Conservation (phyloP, 2,113 vertebrate genomes). For the Capreolus pygargus region DNA sequence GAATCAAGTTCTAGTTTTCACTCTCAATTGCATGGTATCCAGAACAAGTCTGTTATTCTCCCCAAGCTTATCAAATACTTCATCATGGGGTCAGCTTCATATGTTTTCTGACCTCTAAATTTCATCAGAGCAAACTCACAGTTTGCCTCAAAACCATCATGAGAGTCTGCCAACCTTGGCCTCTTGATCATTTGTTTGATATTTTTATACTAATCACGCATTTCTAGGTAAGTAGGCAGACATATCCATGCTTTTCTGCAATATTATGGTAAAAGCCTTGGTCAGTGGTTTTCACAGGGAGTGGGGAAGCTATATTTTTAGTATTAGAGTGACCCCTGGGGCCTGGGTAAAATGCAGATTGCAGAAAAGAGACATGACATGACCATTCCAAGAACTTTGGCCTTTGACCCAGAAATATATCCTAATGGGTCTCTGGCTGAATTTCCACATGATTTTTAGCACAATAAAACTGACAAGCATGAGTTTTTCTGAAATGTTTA, state of each 20-base stretch:
- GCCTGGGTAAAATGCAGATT: slow-evolving; percentile 63
- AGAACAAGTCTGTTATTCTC: neutral
- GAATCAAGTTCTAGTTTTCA: neutral
- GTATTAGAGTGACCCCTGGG: slow-evolving; percentile 61
- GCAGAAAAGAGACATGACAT: slow-evolving; percentile 38
- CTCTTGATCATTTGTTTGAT: slow-evolving; percentile 7
- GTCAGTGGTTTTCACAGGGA: slow-evolving; percentile 28
- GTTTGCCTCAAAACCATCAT: slow-evolving; percentile 17
- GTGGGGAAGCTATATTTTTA: slow-evolving; percentile 59
- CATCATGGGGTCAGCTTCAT: neutral
- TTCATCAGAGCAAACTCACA: slow-evolving; percentile 17
- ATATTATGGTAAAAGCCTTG: slow-evolving; percentile 29
- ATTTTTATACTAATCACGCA: slow-evolving; percentile 26
- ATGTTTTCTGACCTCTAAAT: slow-evolving; percentile 13
- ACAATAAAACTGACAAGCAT: slow-evolving; percentile 68
- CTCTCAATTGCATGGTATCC: neutral
- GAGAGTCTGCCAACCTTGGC: neutral
- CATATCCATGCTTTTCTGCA: slow-evolving; percentile 9
- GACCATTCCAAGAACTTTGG: slow-evolving; percentile 52
- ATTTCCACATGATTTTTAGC: slow-evolving; percentile 72
- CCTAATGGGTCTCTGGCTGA: slow-evolving; percentile 61
- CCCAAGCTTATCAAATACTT: neutral
- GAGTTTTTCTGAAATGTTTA: slow-evolving; percentile 63
- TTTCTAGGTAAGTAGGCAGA: slow-evolving; percentile 18
- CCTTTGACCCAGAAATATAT: slow-evolving; percentile 70